A percentile compares a stretch with the other conserved stretches of the same genome.
phyloP scores from a whole-genome alignment of 2,888 invertebrate species.

The Phalera bucephala region DNA sequence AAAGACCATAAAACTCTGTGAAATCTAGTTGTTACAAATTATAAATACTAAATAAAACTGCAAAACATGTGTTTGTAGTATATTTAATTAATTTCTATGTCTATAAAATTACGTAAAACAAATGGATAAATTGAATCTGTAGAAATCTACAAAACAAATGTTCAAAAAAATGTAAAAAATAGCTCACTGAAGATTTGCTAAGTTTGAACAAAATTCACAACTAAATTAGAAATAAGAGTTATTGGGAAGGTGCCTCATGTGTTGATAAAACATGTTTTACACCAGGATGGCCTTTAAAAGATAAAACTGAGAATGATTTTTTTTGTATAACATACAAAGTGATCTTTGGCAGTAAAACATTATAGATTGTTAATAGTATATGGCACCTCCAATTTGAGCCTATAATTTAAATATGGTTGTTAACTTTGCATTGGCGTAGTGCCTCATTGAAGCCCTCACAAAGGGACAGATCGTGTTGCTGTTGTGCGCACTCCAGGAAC shows the following conservation, averaged over 20 bases:
- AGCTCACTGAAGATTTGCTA: constrained; percentile 50
- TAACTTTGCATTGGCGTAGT: constrained; percentile 95
- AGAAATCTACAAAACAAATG: constrained; percentile 47
- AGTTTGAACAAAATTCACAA: constrained; percentile 24
- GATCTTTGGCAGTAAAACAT: constrained; percentile 38
- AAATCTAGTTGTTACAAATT: not conserved
- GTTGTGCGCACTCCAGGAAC: constrained; percentile 97
- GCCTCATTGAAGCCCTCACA: constrained; percentile 99
- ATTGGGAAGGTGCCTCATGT: constrained; percentile 53
- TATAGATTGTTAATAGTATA: constrained; percentile 9
- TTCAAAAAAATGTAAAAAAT: constrained; percentile 36
- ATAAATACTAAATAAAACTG: constrained; percentile 22
- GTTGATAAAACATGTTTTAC: constrained; percentile 19
- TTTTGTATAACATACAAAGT: constrained; percentile 34
- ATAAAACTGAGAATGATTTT: constrained; percentile 32
- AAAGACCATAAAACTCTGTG: too few species aligned
- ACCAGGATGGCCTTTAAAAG: constrained; percentile 35
- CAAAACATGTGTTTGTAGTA: constrained; percentile 29
- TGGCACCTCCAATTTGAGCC: constrained; percentile 33
- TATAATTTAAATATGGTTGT: constrained; percentile 85
- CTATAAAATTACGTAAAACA: constrained; percentile 56
- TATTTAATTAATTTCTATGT: constrained; percentile 46
- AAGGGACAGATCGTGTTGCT: constrained; percentile 93
- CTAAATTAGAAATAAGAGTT: constrained; percentile 45
- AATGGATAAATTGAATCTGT: constrained; percentile 40